Conservation (phyloP, 2,113 vertebrate genomes). For the Penelope pileata region DNA sequence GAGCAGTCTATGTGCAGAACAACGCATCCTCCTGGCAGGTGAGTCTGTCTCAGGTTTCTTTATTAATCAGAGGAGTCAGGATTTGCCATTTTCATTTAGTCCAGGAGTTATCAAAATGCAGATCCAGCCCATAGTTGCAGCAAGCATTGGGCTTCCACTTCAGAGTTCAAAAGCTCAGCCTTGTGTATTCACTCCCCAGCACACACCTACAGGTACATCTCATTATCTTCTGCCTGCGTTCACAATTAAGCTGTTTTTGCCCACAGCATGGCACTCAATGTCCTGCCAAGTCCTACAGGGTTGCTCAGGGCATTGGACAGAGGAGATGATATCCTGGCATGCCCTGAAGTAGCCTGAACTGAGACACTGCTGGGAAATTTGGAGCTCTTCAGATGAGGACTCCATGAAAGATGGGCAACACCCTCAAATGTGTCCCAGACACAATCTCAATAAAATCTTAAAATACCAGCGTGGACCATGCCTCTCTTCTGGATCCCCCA, state of each 20-base stretch:
- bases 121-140: background rate
- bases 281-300: background rate
- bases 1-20: background rate
- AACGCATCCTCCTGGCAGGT: background rate
- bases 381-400: background rate
- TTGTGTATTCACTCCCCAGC: background rate
- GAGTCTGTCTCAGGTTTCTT: background rate
- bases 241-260: background rate
- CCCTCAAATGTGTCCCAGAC: background rate
- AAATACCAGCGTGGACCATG: background rate
- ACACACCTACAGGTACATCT: background rate
- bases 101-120: background rate
- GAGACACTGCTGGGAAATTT: background rate
- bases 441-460: background rate
- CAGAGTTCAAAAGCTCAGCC: background rate
- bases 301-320: background rate
- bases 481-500: background rate
- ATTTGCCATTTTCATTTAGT: background rate
- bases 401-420: background rate
- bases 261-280: background rate
- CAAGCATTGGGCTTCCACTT: background rate
- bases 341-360: background rate
- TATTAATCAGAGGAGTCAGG: background rate
- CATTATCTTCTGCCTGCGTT: background rate
- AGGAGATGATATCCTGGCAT: background rate